phyloP scores from a whole-genome alignment of 2,888 invertebrate species.

The Magallana nippona region DNA sequence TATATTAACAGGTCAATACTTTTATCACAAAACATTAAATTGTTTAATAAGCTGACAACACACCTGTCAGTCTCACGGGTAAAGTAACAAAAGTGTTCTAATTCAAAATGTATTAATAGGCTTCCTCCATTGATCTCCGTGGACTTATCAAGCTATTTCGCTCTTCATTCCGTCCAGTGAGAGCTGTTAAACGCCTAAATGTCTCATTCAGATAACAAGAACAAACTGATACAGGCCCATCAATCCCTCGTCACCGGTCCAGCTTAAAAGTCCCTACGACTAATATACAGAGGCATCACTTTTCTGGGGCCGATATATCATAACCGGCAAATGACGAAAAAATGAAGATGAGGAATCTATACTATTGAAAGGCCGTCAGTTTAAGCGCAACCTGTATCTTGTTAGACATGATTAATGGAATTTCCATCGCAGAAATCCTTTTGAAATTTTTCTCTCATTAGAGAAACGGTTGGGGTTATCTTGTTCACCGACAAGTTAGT shows the following conservation, averaged over 20 bases:
- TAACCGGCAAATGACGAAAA: slow-evolving; percentile 26
- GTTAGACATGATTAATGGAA: slow-evolving; percentile 32
- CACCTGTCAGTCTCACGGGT: slow-evolving; percentile 13
- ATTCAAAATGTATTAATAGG: background rate
- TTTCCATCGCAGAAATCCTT: slow-evolving; percentile 16
- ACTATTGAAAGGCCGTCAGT: slow-evolving; percentile 25
- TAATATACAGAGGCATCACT: background rate
- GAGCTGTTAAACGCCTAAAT: background rate
- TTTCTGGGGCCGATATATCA: background rate
- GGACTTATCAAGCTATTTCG: background rate
- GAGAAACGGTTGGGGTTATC: slow-evolving; percentile 8
- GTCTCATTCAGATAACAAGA: slow-evolving; percentile 18
- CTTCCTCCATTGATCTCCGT: background rate
- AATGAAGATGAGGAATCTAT: slow-evolving; percentile 19
- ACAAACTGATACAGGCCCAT: slow-evolving; percentile 5
- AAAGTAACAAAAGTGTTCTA: background rate
- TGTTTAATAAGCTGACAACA: background rate
- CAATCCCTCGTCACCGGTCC: background rate
- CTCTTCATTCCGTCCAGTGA: background rate
- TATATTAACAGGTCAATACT: background rate
- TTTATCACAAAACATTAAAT: background rate
- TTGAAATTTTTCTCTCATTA: slow-evolving; percentile 32
- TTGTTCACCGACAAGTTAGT: background rate
- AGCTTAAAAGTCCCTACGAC: background rate
- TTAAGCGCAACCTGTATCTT: slow-evolving; percentile 17